A percentile compares a stretch with the other conserved stretches of the same genome.
Conservation (phyloP, 2,113 vertebrate species). For the Irena cyanogastra region DNA sequence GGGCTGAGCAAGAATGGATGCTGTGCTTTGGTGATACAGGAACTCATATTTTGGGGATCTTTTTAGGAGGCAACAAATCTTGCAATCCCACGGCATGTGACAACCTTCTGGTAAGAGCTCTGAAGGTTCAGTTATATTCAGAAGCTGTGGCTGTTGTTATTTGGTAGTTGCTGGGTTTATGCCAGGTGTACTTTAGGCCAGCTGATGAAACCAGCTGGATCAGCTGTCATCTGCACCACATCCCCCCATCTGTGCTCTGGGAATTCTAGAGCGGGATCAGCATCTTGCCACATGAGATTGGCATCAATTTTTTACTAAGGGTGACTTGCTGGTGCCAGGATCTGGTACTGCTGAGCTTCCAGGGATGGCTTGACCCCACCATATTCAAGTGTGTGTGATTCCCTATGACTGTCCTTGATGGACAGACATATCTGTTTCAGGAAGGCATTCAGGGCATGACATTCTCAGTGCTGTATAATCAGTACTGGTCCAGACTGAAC, state of each 20-base stretch:
- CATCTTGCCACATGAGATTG: neutral
- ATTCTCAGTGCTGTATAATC: neutral
- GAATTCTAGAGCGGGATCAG: neutral
- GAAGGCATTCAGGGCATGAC: neutral
- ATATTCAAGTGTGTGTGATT: neutral
- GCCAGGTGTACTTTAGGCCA: neutral
- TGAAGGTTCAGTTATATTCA: neutral
- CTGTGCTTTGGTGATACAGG: neutral
- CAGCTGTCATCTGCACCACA: neutral
- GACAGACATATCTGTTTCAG: neutral
- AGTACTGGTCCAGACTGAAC: neutral
- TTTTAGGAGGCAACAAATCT: neutral
- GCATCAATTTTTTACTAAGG: constrained; percentile 14
- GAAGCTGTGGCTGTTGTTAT: neutral
- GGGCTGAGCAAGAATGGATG: neutral
- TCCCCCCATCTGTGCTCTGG: neutral
- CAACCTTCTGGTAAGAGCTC: neutral
- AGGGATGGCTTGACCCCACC: neutral
- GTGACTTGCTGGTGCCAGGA: neutral
- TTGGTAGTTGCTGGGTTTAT: neutral
- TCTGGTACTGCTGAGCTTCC: neutral
- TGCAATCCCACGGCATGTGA: neutral
- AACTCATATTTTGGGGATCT: neutral
- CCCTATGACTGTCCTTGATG: too few species aligned
- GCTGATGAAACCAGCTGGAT: neutral